phyloP scores from a whole-genome alignment of 2,113 vertebrate species.

The Guaruba guarouba region DNA sequence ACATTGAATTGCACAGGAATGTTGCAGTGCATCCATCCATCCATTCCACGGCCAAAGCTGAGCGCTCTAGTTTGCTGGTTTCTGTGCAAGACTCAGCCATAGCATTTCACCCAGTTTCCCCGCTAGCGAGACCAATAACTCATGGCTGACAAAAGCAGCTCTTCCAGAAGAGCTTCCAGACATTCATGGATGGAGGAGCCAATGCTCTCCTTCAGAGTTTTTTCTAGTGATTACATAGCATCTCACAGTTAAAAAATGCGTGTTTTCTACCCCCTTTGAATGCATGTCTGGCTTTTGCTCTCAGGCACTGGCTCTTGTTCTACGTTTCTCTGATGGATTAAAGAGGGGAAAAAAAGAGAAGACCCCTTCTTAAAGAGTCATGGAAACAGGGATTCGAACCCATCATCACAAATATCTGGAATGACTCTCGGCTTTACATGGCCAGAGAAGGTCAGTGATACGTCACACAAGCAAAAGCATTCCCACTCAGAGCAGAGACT shows the following conservation, averaged over 20 bases:
- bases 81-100: neutral
- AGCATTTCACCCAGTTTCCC: slow-evolving; percentile 11
- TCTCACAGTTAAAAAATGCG: neutral
- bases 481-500: neutral
- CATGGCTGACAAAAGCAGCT: neutral
- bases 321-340: neutral
- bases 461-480: accelerated
- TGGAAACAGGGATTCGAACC: neutral
- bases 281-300: neutral
- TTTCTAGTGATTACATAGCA: neutral
- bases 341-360: neutral
- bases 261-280: neutral
- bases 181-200: neutral
- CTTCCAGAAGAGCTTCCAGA: slow-evolving; percentile 29
- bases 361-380: neutral
- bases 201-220: neutral
- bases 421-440: accelerated
- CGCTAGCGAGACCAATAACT: neutral
- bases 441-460: accelerated
- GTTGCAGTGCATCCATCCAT: neutral
- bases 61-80: neutral
- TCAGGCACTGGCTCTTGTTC: neutral
- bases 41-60: accelerated
- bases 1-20: neutral
- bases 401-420: neutral